Evolutionary conservation across 2,113 vertebrate species (phyloP), one percentile per base, ranked within the genome.

Genomic region (Labeo rohita): DNA sequence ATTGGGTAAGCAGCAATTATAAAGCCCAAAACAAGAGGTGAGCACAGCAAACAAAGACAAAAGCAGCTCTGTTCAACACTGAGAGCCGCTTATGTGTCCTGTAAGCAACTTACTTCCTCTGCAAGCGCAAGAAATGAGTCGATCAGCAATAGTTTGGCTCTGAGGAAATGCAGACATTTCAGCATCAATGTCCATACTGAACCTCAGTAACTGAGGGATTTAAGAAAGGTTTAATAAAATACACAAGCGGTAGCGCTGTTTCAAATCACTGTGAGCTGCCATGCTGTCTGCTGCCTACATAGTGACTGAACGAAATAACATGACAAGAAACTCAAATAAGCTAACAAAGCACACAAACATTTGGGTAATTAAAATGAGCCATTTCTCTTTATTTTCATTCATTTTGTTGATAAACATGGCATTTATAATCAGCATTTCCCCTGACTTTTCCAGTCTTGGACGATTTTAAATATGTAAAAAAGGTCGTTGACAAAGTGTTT

Each of bases 1-100:
- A 83, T 66, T 76, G 39, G 66, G n/a, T 73, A 77, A 65, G 34
- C 39, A 78, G 15, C 70, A 78, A 88, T 84, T 52, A 88, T 23
- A 54, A 50, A 61, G 9, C 8, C 45, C 9, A 77, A 36, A 56
- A 68, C 56, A 16, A n/a, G 79, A 83, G 13, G 5, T 34, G 65
- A 12, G 23, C 10, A 15, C 72, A 47, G 56, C 13, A 49, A 76
- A 83, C n/a, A 56, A 23, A 52, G 15, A 49, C 39, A 70, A 70
- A 39, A 8, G 34, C 72, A 18, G 45, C 50, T 47, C 21, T 74
- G 72, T 36, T 23, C 63, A 36, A 8, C 65, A 68, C 28, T 16
- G 15, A 68, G 65, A 68, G 66, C 66, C 36, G 66, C 8, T 34
- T 34, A 28, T 76, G 36, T 43, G 66, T 68, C 49, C 49, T 82